Percentiles rank a stretch among this genome's conserved stretches.
Conservation (phyloP, 1,140 invertebrate species). For the Heliothis subflexa region DNA sequence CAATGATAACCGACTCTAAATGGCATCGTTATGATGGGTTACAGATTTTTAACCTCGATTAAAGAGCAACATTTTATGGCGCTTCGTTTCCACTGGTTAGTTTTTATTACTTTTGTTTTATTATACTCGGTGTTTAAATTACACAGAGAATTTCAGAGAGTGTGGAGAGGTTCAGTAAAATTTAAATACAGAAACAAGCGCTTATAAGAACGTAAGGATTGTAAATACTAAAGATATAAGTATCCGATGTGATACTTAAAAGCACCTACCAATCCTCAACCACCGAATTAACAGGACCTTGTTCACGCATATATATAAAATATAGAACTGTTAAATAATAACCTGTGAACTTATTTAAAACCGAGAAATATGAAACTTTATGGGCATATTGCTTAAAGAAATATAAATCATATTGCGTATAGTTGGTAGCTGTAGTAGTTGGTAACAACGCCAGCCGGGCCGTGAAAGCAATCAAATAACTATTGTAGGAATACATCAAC, state of each 20-base stretch:
- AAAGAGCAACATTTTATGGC: slow-evolving; percentile 13
- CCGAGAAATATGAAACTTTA: slow-evolving; percentile 32
- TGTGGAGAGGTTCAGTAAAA: not conserved
- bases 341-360: not conserved
- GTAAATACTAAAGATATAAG: not conserved
- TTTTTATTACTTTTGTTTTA: slow-evolving; percentile 35
- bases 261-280: not conserved
- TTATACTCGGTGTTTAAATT: slow-evolving; percentile 30
- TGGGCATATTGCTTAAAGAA: slow-evolving; percentile 18
- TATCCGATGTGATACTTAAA: not conserved
- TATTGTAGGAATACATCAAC: slow-evolving; percentile 17
- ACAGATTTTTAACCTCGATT: slow-evolving; percentile 30
- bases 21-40: slow-evolving; percentile 2
- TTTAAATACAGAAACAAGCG: not conserved
- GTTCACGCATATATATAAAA: not conserved
- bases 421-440: slow-evolving; percentile 7
- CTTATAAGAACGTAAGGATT: too few relatives aligned
- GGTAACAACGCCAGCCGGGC: not conserved
- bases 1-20: slow-evolving; percentile 25
- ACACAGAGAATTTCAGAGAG: slow-evolving; percentile 9
- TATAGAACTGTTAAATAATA: not conserved
- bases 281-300: not conserved
- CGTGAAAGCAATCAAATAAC: slow-evolving; percentile 31
- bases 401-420: not conserved
- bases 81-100: slow-evolving; percentile 13